Evolutionary conservation across 1,140 invertebrate species (phyloP), one percentile per base, ranked within the genome.

Genomic region (Potamilus streckersoni): DNA sequence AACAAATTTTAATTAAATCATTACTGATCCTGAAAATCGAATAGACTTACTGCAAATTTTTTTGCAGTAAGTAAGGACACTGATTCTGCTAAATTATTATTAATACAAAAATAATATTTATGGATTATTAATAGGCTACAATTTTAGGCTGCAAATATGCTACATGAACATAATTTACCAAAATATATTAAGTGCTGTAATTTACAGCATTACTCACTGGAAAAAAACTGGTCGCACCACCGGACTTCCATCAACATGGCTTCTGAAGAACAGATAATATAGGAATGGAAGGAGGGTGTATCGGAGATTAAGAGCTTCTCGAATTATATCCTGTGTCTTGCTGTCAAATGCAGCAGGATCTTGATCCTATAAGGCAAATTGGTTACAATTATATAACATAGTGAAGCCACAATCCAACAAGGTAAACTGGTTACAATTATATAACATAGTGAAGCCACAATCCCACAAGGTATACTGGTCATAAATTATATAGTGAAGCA

Each of bases 251-350:
- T 90, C 90, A 4, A 89, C 84, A 88, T 96, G 93, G 1, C 94
- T 93, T n/a, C 91, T 87, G 89, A 92, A 95, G 84, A 96, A 95
- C 62, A 95, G 89, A 0, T 94, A 95, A 87, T 96, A 96, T 38
- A 96, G 92, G 88, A 95, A 95, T 0, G 96, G 95, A 23, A 97
- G 88, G 4, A 97, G 88, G 4, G 90, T 90, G 86, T 97, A 97
- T 64, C 96, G 92, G 55, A 93, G 90, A 11, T 84, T 84, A 12
- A 96, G 88, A 8, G 95, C 93, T 74, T 91, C 91, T 80, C 89
- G 82, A 6, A 94, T 91, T 19, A 81, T 82, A 82, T 81, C 76
- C 62, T 81, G 76, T 31, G 80, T 76, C 17, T 73, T 59, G 57
- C 23, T 57, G 62, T 79, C 70, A 78, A 84, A 86, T 23, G 31